Evolutionary conservation across 2,113 vertebrate genomes (phyloP), one percentile per base, ranked within the genome.

Genomic region (Rhinichthys klamathensis): DNA sequence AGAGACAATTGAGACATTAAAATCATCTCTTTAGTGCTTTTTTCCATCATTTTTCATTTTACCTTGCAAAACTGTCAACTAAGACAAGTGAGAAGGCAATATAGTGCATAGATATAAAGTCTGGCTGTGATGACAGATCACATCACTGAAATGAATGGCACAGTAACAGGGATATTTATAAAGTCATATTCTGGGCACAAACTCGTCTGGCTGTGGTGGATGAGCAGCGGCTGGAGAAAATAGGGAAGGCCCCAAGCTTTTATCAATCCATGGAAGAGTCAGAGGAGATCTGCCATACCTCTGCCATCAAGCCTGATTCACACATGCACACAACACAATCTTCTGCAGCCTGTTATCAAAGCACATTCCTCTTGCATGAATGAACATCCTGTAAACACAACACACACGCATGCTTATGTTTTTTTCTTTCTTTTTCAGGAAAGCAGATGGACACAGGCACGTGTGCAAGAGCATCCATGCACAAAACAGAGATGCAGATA

Each of bases 371-470:
- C 85, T 81, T 6, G 85, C 81, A 88, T 90, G 79, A 89, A 85
- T 60, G 56, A 67, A 88, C 82, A 89, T 86, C 63, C 77, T 87
- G 75, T 85, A 86, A 84, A 89, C 90, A 89, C 27, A 83, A 51
- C 49, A 51, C 15, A 51, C 70, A 83, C 13, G 2, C 4, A 73
- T 44, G 27, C 35, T 83, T 70, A 65, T 46, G 35, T 56, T 80
- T 56, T 27, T 87, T 51, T 21, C 3, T 51, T 51, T 30, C 5
- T 84, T 58, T 25, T n/a, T 54, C 11, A 61, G 8, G 6, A n/a
- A 88, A 84, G 86, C 93, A 93, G 92, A 93, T 92, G 92, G 87
- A 90, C 87, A 90, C 67, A 49, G 82, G 86, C 92, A 93, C 82
- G 90, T 93, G 90, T 35, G 3, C 80, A 85, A 60, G 54, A 85